A percentile compares a stretch with the other conserved stretches of the same genome.
Evolutionary conservation across 2,888 invertebrate genomes (phyloP).

Genomic region (Drosophila tanythrix): DNA sequence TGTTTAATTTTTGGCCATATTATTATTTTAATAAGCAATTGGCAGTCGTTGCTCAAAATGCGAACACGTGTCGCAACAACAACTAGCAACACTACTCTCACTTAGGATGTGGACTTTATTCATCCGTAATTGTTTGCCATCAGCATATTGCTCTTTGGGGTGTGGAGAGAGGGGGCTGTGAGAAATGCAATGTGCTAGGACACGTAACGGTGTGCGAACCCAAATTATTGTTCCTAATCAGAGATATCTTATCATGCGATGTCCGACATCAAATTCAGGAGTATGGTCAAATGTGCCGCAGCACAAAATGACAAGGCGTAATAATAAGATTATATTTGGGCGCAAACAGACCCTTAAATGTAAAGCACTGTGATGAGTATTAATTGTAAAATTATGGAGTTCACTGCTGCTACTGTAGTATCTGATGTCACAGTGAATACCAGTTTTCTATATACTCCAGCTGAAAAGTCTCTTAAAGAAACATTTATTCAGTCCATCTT

Average conservation of each 20-base stretch:
- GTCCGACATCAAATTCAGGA: conserved; percentile 20
- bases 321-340: conserved; percentile 39
- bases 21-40: conserved; percentile 75
- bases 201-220: conserved; percentile 15
- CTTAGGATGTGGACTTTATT: conserved; percentile 24
- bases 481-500: neutral
- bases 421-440: conserved; percentile 12
- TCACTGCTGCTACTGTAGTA: neutral
- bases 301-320: conserved; percentile 37
- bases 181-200: conserved; percentile 46
- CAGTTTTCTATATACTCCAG: conserved; percentile 3
- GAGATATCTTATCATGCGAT: conserved; percentile 31
- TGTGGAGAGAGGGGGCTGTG: conserved; percentile 7
- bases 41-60: conserved; percentile 58
- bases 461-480: conserved; percentile 4
- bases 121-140: conserved; percentile 49
- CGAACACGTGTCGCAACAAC: conserved; percentile 65
- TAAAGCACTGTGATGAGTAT: neutral
- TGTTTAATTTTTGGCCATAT: conserved; percentile 66
- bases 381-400: conserved; percentile 4
- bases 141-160: neutral
- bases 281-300: conserved; percentile 24
- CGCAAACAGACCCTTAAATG: neutral
- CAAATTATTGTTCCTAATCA: conserved; percentile 38
- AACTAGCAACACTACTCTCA: conserved; percentile 29